Percentiles rank a stretch among this genome's conserved stretches.
Conservation (phyloP, 2,113 vertebrate species). For the Xenus cinereus region DNA sequence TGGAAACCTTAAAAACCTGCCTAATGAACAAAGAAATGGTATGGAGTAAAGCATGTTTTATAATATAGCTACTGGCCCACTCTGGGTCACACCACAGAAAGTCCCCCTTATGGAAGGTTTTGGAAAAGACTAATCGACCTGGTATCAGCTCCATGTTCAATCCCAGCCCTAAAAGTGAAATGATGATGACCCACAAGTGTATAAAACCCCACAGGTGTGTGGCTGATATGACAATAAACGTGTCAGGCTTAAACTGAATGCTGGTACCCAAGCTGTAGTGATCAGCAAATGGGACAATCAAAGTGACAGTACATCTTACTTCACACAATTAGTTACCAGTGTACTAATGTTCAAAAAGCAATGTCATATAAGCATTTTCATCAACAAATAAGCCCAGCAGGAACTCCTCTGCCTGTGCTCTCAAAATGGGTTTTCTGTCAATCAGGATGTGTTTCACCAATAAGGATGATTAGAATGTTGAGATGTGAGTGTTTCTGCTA, state of each 20-base stretch:
- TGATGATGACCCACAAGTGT: not conserved
- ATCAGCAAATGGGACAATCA: not conserved
- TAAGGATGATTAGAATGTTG: not conserved
- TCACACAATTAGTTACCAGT: not conserved
- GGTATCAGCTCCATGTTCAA: not conserved
- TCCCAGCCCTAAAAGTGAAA: not conserved
- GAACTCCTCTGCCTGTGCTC: not conserved
- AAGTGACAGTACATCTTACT: not conserved
- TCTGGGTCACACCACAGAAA: not conserved
- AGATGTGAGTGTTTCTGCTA: not conserved
- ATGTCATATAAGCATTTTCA: not conserved
- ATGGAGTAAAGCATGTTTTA: not conserved
- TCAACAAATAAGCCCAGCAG: not conserved
- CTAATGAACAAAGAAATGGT: not conserved
- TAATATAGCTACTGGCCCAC: rapidly evolving
- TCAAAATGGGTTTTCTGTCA: not conserved
- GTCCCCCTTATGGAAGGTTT: not conserved
- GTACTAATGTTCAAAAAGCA: not conserved
- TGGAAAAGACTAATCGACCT: not conserved
- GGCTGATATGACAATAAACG: not conserved
- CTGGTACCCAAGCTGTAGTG: not conserved
- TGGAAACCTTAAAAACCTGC: not conserved
- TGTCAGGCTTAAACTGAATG: not conserved
- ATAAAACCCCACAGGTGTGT: not conserved
- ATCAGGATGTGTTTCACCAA: not conserved